Evolutionary conservation across 2,888 invertebrate genomes (phyloP).

Genomic region (Heliconius ethilla): DNA sequence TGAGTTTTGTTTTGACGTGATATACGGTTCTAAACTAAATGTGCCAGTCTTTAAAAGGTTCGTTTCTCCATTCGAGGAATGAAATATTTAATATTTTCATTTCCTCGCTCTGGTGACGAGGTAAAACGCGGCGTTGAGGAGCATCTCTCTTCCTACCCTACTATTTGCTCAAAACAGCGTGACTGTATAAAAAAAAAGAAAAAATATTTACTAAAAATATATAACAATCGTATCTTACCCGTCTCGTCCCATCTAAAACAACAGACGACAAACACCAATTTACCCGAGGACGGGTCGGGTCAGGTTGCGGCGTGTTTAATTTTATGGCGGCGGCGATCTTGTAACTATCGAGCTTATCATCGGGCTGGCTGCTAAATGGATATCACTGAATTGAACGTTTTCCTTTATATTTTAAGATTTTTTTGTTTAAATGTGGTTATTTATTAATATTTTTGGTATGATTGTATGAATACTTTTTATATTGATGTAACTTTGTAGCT

Average conservation of each 20-base stretch:
- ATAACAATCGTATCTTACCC: constrained; percentile 47
- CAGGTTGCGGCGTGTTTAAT: constrained; percentile 47
- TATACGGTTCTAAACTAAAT: no score
- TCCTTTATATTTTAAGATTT: constrained; percentile 18
- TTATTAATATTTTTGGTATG: neutral
- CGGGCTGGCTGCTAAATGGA: constrained; percentile 13
- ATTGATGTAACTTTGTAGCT: neutral
- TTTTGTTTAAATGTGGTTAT: constrained; percentile 13
- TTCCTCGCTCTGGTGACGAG: no score
- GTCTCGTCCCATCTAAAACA: constrained; percentile 44
- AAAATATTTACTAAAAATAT: neutral
- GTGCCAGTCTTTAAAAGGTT: no score
- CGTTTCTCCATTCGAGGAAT: no score
- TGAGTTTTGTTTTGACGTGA: no score
- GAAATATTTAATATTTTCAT: no score
- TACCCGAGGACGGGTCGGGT: constrained; percentile 49
- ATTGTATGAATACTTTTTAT: no score
- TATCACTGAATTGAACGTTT: constrained; percentile 11
- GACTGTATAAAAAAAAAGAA: no score
- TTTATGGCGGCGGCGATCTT: constrained; percentile 43
- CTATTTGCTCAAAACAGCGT: no score
- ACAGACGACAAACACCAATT: constrained; percentile 60
- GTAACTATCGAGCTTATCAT: constrained; percentile 33
- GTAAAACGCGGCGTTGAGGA: no score
- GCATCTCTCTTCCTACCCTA: no score